phyloP scores from a whole-genome alignment of 2,113 vertebrate species.

The Clarias macrocephalus region DNA sequence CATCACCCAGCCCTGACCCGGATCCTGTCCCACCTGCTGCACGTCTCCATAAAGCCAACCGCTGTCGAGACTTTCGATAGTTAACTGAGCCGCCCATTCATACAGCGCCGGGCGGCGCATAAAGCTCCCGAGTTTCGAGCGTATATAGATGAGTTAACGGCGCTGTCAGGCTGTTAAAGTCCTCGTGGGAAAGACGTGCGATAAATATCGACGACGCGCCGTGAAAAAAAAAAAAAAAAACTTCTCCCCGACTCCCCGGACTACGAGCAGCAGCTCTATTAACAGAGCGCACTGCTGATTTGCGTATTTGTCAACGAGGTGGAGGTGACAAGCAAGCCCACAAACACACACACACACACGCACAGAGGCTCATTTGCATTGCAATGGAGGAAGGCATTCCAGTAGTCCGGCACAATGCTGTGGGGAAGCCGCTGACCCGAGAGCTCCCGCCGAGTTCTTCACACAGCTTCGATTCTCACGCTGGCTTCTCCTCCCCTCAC shows the following conservation, averaged over 20 bases:
- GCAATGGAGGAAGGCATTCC: conserved; percentile 57
- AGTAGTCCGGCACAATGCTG: conserved; percentile 43
- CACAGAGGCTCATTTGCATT: conserved; percentile 54
- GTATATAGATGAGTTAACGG: conserved; percentile 48
- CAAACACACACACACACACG: conserved; percentile 40
- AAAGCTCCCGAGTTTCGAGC: conserved; percentile 20
- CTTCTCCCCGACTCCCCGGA: conserved; percentile 30
- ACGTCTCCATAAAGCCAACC: background rate
- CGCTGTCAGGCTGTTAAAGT: conserved; percentile 41
- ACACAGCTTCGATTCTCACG: conserved; percentile 53
- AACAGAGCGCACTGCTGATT: conserved; percentile 38
- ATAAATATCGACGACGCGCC: conserved; percentile 48
- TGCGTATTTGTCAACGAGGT: conserved; percentile 47
- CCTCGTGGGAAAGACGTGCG: conserved; percentile 41
- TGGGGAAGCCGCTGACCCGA: conserved; percentile 46
- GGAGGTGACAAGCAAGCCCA: conserved; percentile 52
- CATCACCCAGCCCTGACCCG: background rate
- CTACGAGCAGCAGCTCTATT: conserved; percentile 43
- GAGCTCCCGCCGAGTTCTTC: conserved; percentile 52
- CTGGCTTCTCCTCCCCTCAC: conserved; percentile 32
- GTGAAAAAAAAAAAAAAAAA: conserved; percentile 40
- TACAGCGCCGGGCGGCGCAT: background rate
- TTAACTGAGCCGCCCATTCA: background rate
- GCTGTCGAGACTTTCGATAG: conserved; percentile 8
- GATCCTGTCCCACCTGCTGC: background rate